Evolutionary conservation across 2,113 vertebrate species (phyloP), one percentile per base, ranked within the genome.

Genomic region (Cygnus atratus): DNA sequence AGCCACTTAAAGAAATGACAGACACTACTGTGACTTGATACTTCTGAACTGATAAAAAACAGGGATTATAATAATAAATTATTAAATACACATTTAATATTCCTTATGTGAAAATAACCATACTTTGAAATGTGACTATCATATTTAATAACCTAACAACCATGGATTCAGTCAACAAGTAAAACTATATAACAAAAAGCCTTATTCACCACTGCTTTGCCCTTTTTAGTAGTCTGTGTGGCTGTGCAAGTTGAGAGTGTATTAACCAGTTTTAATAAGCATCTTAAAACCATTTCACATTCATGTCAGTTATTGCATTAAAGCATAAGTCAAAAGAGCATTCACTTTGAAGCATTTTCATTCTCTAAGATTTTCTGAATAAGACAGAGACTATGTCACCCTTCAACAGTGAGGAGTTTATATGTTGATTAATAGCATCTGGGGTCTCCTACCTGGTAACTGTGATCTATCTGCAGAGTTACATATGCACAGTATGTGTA

Each of bases 91-190:
- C 0, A n/a, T 82, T 59, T 78, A 63, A 48, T 79, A 70, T 75
- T 87, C 7, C 87, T 84, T 87, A 57, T 74, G 71, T 20, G 62
- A 81, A 90, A 71, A 67, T 50, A 71, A 63, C 24, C 16, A 19
- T 52, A 65, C 20, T 91, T 96, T 87, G 35, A 68, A 84, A 91
- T 75, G 50, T 25, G 43, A 63, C 4, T n/a, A 75, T 52, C 29
- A 75, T 11, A 63, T 75, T 91, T 84, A 86, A 61, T 87, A 52
- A 68, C 43, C 21, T 44, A 65, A 19, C 48, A 75, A 68, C 8
- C 13, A 82, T 84, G 11, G 20, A 67, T 57, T 91, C 43, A 63
- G 43, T 65, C n/a, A 90, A 37, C 4, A 19, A 82, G 22, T 2
- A 91, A 84, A 90, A 43, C 25, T 87, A 3, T 58, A 14, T 6